A percentile compares a stretch with the other conserved stretches of the same genome.
Evolutionary conservation across 2,888 invertebrate genomes (phyloP).

Genomic region (Timandra comae): DNA sequence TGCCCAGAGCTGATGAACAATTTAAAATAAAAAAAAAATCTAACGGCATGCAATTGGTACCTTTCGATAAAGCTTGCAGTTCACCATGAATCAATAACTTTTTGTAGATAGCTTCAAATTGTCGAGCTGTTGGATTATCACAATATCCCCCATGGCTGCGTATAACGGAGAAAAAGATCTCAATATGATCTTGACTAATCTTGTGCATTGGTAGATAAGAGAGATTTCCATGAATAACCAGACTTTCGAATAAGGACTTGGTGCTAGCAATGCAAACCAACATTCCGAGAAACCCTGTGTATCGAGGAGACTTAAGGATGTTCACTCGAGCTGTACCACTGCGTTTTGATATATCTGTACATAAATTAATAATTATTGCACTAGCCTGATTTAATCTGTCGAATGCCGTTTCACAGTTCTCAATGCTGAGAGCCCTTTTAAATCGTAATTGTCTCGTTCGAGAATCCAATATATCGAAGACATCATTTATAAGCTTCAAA

Average conservation of each 20-base stretch:
- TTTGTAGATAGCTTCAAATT: slow-evolving; percentile 18
- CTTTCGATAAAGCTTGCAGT: neutral
- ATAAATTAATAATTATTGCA: no score
- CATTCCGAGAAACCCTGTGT: neutral
- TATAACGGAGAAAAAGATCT: slow-evolving; percentile 11
- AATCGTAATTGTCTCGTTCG: no score
- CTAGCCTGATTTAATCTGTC: no score
- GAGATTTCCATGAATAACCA: neutral
- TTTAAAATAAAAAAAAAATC: neutral
- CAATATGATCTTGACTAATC: slow-evolving; percentile 14
- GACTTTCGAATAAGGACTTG: neutral
- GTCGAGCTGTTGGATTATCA: slow-evolving; percentile 15
- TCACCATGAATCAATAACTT: slow-evolving; percentile 11
- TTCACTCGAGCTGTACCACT: no score
- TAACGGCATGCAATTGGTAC: neutral
- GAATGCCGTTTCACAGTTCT: no score
- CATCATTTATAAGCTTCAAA: no score
- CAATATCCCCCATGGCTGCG: slow-evolving; percentile 12
- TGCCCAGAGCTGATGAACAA: neutral
- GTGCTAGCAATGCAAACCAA: neutral
- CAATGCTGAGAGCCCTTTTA: no score
- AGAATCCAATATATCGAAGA: no score
- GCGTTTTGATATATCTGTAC: no score
- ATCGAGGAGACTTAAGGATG: neutral
- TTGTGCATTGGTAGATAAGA: slow-evolving; percentile 6